Conservation (phyloP, 2,113 vertebrate species). For the Triplophysa dalaica region DNA sequence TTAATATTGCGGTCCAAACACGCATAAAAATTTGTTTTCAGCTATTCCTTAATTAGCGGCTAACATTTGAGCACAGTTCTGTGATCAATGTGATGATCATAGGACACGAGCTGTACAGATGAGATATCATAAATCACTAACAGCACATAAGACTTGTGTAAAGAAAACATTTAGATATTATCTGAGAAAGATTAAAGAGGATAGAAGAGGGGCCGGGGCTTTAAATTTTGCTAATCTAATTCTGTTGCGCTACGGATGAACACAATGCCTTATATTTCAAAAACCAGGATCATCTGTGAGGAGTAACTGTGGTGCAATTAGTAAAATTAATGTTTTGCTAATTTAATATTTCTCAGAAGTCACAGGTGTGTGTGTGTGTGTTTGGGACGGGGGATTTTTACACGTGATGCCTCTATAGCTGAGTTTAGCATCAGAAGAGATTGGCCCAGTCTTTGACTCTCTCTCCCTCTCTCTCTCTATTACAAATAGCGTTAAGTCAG, state of each 20-base stretch:
- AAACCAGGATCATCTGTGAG: neutral
- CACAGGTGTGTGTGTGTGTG: neutral
- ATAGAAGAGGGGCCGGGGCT: neutral
- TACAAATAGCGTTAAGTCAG: too few species aligned
- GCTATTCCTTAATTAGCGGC: constrained; percentile 5
- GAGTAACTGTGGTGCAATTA: constrained; percentile 24
- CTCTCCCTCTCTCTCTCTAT: neutral
- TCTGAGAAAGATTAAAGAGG: constrained; percentile 22
- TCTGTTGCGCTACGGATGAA: neutral
- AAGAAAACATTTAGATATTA: constrained; percentile 35
- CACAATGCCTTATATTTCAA: constrained; percentile 17
- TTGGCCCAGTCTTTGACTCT: neutral
- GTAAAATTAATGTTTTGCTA: constrained; percentile 18
- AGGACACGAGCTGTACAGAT: constrained; percentile 3
- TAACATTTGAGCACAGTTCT: constrained; percentile 11
- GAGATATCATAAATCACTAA: constrained; percentile 26
- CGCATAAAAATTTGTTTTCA: neutral
- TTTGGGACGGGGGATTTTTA: too few species aligned
- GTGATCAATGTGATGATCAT: constrained; percentile 27
- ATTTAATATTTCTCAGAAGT: constrained; percentile 18
- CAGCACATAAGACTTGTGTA: neutral
- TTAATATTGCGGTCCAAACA: neutral
- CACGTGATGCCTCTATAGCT: neutral
- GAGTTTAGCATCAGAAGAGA: neutral
- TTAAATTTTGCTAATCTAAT: constrained; percentile 22